Percentiles rank a stretch among this genome's conserved stretches.
These are phyloP conservation scores for Myotis pilosus DNA, from an alignment of 2,797 vertebrate genomes.

Conservation along the genomic window DNA sequence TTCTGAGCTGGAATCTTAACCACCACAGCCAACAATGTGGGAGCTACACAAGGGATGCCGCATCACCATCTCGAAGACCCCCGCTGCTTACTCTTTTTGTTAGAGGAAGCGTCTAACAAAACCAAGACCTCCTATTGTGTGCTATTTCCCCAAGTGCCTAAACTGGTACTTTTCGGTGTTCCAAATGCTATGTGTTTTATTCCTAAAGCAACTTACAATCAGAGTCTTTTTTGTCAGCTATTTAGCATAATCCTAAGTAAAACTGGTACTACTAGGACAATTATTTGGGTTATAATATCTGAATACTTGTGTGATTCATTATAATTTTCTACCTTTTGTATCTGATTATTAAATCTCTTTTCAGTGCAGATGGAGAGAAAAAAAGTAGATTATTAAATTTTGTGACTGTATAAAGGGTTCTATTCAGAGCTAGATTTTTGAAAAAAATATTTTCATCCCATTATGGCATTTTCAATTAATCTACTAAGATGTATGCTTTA, in stretches of 20 bases:
- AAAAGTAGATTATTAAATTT: conserved; percentile 41
- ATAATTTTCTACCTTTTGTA: conserved; percentile 58
- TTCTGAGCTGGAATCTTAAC: conserved; percentile 59
- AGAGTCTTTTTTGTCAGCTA: conserved; percentile 19
- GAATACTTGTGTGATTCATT: conserved; percentile 42
- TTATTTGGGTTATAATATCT: conserved; percentile 46
- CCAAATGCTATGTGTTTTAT: conserved; percentile 41
- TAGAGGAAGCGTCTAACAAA: neutral
- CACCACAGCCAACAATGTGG: neutral
- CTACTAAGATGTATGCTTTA: conserved; percentile 39
- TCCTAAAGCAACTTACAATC: conserved; percentile 13
- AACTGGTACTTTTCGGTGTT: neutral
- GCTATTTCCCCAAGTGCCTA: neutral
- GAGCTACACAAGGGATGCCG: neutral
- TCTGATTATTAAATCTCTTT: conserved; percentile 58
- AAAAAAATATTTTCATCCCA: conserved; percentile 32
- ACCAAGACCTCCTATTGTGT: neutral
- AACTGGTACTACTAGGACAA: neutral
- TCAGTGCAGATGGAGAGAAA: neutral
- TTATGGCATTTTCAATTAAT: conserved; percentile 67
- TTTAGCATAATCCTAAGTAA: neutral
- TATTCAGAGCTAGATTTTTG: conserved; percentile 50
- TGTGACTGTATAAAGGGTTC: neutral
- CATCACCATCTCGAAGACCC: neutral
- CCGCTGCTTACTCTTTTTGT: conserved; percentile 3